Conservation (phyloP, 1,140 invertebrate genomes). For the Dendroctonus ponderosae region DNA sequence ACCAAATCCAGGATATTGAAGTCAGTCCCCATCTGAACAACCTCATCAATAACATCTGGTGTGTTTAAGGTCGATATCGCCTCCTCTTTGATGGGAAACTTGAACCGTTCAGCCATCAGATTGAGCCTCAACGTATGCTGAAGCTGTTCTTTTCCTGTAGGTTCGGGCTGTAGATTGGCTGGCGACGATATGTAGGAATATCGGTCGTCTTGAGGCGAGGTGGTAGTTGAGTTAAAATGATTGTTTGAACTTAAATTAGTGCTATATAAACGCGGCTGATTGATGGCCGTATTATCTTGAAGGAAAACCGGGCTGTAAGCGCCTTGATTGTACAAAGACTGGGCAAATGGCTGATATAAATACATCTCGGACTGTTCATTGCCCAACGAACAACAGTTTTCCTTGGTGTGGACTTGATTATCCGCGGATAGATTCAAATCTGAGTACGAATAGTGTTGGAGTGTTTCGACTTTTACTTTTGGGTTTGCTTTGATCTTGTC, state of each 20-base stretch:
- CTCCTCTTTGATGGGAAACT: constrained; percentile 20
- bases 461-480: constrained; percentile 32
- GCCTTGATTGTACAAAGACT: neutral
- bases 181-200: constrained; percentile 29
- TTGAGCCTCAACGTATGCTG: constrained; percentile 11
- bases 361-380: constrained; percentile 16
- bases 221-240: constrained; percentile 12
- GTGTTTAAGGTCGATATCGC: constrained; percentile 35
- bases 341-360: constrained; percentile 19
- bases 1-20: constrained; percentile 45
- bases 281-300: too few species aligned
- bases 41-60: constrained; percentile 43
- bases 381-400: constrained; percentile 12
- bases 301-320: neutral
- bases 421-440: constrained; percentile 14
- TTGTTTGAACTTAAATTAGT: constrained; percentile 24
- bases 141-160: neutral
- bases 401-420: constrained; percentile 7
- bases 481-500: constrained; percentile 22
- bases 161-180: constrained; percentile 9
- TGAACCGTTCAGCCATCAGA: constrained; percentile 11
- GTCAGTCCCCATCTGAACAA: constrained; percentile 35
- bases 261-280: neutral
- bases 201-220: constrained; percentile 29
- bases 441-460: constrained; percentile 12